These are phyloP conservation scores for Gastracanthus pulcherrimus DNA, from an alignment of 2,888 invertebrate species.

Conservation along the genomic window DNA sequence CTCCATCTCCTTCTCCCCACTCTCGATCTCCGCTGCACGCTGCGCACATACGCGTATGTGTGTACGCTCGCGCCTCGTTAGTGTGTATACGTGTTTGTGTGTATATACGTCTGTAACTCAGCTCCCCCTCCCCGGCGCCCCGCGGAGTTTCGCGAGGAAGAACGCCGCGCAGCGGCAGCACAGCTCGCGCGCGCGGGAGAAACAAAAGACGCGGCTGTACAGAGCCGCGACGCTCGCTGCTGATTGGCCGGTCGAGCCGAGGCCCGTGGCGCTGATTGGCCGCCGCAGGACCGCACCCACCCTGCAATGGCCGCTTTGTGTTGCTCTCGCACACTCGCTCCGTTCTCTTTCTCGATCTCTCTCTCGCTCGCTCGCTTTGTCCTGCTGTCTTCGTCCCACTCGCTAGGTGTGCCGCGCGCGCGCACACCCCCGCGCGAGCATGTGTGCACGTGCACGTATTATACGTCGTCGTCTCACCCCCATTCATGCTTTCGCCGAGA, in stretches of 20 bases:
- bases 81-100: background rate
- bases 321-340: constrained; percentile 59
- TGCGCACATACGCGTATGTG: background rate
- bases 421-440: constrained; percentile 10
- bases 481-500: constrained; percentile 15
- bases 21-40: background rate
- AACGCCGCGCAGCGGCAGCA: too few relatives aligned
- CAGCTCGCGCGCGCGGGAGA: constrained; percentile 72
- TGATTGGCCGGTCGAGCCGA: constrained; percentile 75
- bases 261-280: constrained; percentile 75
- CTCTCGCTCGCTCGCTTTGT: constrained; percentile 57
- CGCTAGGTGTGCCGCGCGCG: background rate
- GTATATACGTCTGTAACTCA: constrained; percentile 24
- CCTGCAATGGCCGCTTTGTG: constrained; percentile 78
- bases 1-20: background rate
- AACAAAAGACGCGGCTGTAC: constrained; percentile 73
- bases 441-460: background rate
- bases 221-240: constrained; percentile 58
- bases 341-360: constrained; percentile 53
- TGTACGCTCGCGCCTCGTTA: background rate
- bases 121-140: constrained; percentile 56
- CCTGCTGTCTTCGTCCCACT: constrained; percentile 37
- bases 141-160: constrained; percentile 16
- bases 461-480: constrained; percentile 12
- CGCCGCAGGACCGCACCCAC: constrained; percentile 75